Percentiles rank a stretch among this genome's conserved stretches.
These are phyloP conservation scores for Drosophila paulistorum DNA, from an alignment of 1,140 invertebrate genomes.

Conservation along the genomic window DNA sequence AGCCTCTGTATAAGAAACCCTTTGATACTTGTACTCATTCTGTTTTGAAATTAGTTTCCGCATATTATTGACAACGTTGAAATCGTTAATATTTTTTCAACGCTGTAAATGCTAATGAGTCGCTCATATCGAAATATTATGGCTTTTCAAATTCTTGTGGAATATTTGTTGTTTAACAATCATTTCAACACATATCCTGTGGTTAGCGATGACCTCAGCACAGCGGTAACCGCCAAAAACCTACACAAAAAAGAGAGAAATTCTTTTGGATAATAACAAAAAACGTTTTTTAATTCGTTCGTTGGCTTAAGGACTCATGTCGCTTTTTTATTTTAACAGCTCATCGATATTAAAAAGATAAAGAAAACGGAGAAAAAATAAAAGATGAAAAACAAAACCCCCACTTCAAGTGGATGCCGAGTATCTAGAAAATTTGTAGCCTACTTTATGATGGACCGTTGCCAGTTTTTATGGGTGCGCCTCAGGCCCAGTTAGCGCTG, in stretches of 20 bases:
- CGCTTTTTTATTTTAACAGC: slow-evolving; percentile 74
- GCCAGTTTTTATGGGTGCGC: slow-evolving; percentile 12
- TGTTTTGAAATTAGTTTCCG: slow-evolving; percentile 32
- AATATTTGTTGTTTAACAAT: slow-evolving; percentile 29
- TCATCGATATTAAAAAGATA: slow-evolving; percentile 48
- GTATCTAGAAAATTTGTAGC: slow-evolving; percentile 36
- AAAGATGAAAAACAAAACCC: slow-evolving; percentile 36
- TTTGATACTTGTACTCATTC: too few relatives aligned
- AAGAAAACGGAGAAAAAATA: slow-evolving; percentile 2
- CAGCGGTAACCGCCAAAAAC: slow-evolving; percentile 38
- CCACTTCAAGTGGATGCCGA: slow-evolving; percentile 47
- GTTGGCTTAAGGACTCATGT: slow-evolving; percentile 64
- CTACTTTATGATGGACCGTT: slow-evolving; percentile 41
- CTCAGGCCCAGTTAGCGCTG: slow-evolving; percentile 1
- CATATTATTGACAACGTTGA: slow-evolving; percentile 38
- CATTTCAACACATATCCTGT: slow-evolving; percentile 38
- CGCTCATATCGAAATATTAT: slow-evolving; percentile 41
- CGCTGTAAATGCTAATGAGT: slow-evolving; percentile 70
- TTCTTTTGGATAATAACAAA: slow-evolving; percentile 30
- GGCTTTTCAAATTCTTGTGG: slow-evolving; percentile 31
- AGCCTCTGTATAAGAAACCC: too few relatives aligned
- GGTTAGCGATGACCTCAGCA: slow-evolving; percentile 4
- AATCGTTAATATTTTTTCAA: slow-evolving; percentile 61
- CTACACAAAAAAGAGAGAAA: slow-evolving; percentile 13
- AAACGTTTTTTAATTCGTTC: slow-evolving; percentile 29